phyloP scores from a whole-genome alignment of 2,888 invertebrate species.

The Ptilodon capucinus region DNA sequence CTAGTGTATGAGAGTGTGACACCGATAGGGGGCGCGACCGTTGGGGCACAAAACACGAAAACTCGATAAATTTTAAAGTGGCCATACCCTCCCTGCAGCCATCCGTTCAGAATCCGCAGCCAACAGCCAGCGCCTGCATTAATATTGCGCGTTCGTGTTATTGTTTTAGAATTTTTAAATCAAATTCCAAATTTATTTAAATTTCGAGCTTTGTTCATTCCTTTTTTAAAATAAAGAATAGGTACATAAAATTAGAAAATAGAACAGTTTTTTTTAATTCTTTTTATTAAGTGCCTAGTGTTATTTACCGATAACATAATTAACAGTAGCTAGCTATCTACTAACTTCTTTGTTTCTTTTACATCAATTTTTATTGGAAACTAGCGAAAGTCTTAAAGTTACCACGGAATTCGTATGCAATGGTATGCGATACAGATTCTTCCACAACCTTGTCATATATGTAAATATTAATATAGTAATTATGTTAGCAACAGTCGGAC shows the following conservation, averaged over 20 bases:
- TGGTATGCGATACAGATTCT: too few relatives aligned
- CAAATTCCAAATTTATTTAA: conserved; percentile 8
- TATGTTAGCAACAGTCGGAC: too few relatives aligned
- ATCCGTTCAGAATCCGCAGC: conserved; percentile 47
- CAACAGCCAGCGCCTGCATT: conserved; percentile 36
- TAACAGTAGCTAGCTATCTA: too few relatives aligned
- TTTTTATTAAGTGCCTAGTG: too few relatives aligned
- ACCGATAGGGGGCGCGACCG: conserved; percentile 15
- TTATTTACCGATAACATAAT: too few relatives aligned
- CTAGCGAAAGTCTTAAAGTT: too few relatives aligned
- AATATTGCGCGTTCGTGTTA: conserved; percentile 28
- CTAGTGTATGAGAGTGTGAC: conserved; percentile 24
- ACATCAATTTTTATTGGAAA: too few relatives aligned
- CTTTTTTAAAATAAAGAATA: not conserved
- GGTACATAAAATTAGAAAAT: not conserved
- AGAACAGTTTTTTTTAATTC: too few relatives aligned
- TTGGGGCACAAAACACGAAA: conserved; percentile 56
- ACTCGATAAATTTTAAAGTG: conserved; percentile 79
- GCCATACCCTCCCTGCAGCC: conserved; percentile 55
- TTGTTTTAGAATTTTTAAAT: conserved; percentile 22
- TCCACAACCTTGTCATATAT: too few relatives aligned
- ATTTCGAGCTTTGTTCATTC: conserved; percentile 9
- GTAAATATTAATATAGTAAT: too few relatives aligned
- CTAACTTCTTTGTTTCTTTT: too few relatives aligned
- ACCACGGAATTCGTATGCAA: too few relatives aligned